Evolutionary conservation across 1,140 invertebrate species (phyloP).

Genomic region (Heterodera schachtii): DNA sequence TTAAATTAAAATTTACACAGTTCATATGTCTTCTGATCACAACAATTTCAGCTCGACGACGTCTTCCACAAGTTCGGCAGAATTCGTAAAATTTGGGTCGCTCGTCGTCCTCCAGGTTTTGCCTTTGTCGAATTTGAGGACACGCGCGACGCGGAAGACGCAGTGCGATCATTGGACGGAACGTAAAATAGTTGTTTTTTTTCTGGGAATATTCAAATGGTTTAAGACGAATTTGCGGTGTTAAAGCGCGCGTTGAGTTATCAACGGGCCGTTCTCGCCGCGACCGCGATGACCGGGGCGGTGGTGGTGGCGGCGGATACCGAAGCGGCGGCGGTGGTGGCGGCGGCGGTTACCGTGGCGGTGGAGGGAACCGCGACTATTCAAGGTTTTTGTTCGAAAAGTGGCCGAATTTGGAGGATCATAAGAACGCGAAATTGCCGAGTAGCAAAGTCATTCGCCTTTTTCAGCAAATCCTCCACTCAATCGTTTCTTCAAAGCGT

Average conservation of each 20-base stretch:
- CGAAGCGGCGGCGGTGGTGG: slow-evolving; percentile 27
- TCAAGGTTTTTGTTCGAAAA: neutral
- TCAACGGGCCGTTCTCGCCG: slow-evolving; percentile 54
- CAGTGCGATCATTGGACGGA: slow-evolving; percentile 88
- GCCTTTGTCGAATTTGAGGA: slow-evolving; percentile 96
- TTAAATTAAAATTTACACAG: too few relatives aligned
- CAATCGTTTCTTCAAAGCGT: slow-evolving; percentile 33
- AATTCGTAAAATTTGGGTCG: slow-evolving; percentile 89
- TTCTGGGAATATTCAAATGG: neutral
- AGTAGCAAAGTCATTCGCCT: neutral
- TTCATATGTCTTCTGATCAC: neutral
- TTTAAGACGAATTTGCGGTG: slow-evolving; percentile 64
- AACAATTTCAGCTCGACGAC: slow-evolving; percentile 76
- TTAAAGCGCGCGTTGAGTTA: slow-evolving; percentile 61
- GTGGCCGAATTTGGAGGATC: neutral
- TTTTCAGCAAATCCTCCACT: slow-evolving; percentile 30
- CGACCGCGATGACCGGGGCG: slow-evolving; percentile 41
- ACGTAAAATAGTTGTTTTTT: slow-evolving; percentile 36
- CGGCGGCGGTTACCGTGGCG: slow-evolving; percentile 37
- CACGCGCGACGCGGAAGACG: slow-evolving; percentile 88
- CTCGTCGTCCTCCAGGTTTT: slow-evolving; percentile 88
- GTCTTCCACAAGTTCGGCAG: slow-evolving; percentile 92
- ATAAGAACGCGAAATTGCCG: too few relatives aligned
- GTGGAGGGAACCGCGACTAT: slow-evolving; percentile 32
- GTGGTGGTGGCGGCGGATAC: slow-evolving; percentile 48